Evolutionary conservation across 1,140 invertebrate genomes (phyloP).

Genomic region (Brachionus koreanus): DNA sequence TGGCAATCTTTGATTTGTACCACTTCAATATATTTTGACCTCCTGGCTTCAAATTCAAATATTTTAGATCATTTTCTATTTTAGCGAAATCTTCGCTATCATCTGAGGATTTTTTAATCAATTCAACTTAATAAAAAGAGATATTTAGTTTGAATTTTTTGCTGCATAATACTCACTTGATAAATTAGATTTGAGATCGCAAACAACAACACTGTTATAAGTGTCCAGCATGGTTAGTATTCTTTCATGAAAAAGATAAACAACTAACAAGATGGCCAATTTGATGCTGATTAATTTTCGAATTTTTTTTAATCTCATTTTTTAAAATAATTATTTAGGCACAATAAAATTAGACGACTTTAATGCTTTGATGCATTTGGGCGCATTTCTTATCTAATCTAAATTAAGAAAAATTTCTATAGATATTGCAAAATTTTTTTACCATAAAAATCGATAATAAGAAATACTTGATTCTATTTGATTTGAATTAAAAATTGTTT

Average conservation of each 20-base stretch:
- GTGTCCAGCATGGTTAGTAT: background rate
- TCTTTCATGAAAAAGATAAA: slow-evolving; percentile 19
- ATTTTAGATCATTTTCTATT: background rate
- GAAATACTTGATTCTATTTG: too few species aligned
- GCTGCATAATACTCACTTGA: background rate
- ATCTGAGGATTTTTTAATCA: background rate
- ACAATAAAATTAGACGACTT: background rate
- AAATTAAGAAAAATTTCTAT: background rate
- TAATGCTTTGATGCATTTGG: background rate
- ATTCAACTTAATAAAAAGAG: background rate
- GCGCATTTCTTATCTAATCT: background rate
- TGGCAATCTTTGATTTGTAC: slow-evolving; percentile 51
- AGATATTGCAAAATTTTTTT: too few species aligned
- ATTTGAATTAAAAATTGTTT: too few species aligned
- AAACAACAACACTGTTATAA: background rate
- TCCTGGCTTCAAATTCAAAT: background rate
- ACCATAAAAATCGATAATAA: too few species aligned
- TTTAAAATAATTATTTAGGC: background rate
- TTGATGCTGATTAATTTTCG: background rate
- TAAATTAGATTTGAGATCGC: background rate
- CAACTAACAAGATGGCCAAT: background rate
- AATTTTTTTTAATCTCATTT: background rate
- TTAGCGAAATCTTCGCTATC: background rate
- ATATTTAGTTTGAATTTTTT: background rate
- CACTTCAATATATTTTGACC: background rate